phyloP scores from a whole-genome alignment of 2,113 vertebrate species.

The Oncorhynchus tshawytscha region DNA sequence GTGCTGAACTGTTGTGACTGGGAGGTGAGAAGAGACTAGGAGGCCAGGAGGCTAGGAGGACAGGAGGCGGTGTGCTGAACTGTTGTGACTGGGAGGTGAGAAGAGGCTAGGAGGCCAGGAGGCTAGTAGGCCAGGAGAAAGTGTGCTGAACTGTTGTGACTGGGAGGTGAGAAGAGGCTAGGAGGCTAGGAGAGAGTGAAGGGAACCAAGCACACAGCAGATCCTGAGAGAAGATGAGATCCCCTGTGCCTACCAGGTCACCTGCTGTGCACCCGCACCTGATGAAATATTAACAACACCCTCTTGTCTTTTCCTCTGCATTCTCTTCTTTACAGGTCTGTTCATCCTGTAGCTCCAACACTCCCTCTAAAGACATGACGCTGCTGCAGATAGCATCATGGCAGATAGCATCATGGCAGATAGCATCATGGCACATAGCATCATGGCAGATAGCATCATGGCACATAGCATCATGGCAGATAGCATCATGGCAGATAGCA shows the following conservation, averaged over 20 bases:
- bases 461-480: too few species aligned
- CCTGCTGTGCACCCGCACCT: neutral
- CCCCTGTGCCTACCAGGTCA: neutral
- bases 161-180: neutral
- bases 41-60: neutral
- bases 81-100: too few species aligned
- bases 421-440: neutral
- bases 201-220: neutral
- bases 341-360: neutral
- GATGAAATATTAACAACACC: neutral
- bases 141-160: neutral
- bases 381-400: too few species aligned
- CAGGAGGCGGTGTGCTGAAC: too few species aligned
- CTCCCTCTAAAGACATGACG: neutral
- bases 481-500: too few species aligned
- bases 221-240: neutral
- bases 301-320: neutral
- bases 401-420: neutral
- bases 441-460: too few species aligned
- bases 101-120: too few species aligned
- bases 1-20: too few species aligned
- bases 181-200: neutral
- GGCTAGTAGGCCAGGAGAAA: neutral
- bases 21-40: too few species aligned
- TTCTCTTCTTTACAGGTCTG: neutral